Evolutionary conservation across 2,797 vertebrate genomes (phyloP).

Genomic region (Thaleichthys pacificus): DNA sequence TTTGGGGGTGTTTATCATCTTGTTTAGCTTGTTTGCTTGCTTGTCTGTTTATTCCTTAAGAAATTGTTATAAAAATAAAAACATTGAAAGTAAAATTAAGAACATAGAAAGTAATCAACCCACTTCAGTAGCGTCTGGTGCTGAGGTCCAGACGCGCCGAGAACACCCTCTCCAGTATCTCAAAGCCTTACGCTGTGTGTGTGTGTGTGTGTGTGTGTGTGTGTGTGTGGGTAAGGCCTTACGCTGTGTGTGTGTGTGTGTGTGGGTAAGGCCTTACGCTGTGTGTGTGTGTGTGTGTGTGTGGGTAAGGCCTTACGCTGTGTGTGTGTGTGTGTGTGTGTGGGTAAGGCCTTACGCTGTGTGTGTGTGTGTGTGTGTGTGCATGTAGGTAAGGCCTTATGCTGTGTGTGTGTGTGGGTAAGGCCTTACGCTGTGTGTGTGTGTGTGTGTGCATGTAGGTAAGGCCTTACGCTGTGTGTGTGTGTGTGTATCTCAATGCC

Average conservation of each 20-base stretch:
- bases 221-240: slow-evolving; percentile 45
- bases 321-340: slow-evolving; percentile 53
- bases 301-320: slow-evolving; percentile 40
- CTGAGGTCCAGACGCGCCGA: slow-evolving; percentile 72
- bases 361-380: slow-evolving; percentile 30
- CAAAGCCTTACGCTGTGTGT: slow-evolving; percentile 64
- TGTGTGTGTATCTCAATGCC: too few species aligned
- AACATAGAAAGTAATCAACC: slow-evolving; percentile 70
- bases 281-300: slow-evolving; percentile 53
- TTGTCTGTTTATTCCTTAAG: slow-evolving; percentile 70
- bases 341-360: slow-evolving; percentile 60
- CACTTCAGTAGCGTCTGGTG: slow-evolving; percentile 74
- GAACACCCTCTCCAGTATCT: slow-evolving; percentile 77
- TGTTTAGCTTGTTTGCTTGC: slow-evolving; percentile 61
- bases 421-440: slow-evolving; percentile 60
- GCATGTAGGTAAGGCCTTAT: too few species aligned
- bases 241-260: slow-evolving; percentile 54
- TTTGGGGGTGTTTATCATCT: slow-evolving; percentile 67
- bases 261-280: slow-evolving; percentile 40
- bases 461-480: slow-evolving; percentile 61
- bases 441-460: too few species aligned
- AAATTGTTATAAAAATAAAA: slow-evolving; percentile 77
- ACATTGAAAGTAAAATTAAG: slow-evolving; percentile 53
- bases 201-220: slow-evolving; percentile 43
- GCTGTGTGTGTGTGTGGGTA: slow-evolving; percentile 38